Evolutionary conservation across 2,113 vertebrate species (phyloP).

Genomic region (Octodon degus): DNA sequence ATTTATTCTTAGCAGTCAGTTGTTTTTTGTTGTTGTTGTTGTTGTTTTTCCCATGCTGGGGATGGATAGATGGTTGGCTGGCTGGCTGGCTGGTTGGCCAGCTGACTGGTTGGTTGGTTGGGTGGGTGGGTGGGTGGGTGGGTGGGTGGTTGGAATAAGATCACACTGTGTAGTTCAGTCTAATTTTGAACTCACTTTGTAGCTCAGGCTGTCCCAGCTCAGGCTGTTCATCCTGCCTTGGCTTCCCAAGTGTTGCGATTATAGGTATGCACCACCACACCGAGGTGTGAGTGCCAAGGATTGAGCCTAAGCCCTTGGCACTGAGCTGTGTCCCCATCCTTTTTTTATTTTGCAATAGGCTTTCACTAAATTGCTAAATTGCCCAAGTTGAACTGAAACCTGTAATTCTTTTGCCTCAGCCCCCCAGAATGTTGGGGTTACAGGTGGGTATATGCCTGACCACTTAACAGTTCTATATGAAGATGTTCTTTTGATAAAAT

Average conservation of each 20-base stretch:
- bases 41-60: background rate
- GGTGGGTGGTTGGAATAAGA: background rate
- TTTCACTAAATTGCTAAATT: background rate
- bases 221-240: background rate
- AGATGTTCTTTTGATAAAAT: slow-evolving; percentile 39
- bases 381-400: background rate
- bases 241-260: background rate
- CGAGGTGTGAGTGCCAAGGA: background rate
- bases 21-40: background rate
- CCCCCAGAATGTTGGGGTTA: background rate
- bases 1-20: slow-evolving; percentile 39
- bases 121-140: background rate
- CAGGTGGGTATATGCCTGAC: background rate
- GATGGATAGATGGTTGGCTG: background rate
- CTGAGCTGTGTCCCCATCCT: background rate
- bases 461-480: background rate
- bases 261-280: background rate
- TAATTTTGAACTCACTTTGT: background rate
- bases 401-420: background rate
- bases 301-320: background rate
- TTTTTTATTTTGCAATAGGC: background rate
- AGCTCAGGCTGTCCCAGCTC: background rate
- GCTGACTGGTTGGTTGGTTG: background rate
- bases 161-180: background rate
- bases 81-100: too few species aligned